A percentile compares a stretch with the other conserved stretches of the same genome.
phyloP scores from a whole-genome alignment of 2,113 vertebrate species.

The Paratilapia polleni region DNA sequence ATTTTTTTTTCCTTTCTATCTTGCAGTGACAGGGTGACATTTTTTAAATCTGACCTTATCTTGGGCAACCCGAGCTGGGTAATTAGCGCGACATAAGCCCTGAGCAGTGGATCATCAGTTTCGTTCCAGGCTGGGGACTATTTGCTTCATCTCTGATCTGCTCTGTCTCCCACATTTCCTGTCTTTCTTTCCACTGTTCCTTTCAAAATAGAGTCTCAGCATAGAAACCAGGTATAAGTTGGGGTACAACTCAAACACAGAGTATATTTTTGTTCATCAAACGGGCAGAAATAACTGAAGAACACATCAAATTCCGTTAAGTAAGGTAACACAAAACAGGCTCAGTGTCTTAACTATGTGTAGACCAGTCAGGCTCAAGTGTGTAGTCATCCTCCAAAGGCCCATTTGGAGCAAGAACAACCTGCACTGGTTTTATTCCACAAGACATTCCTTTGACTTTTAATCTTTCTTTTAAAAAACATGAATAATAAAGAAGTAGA shows the following conservation, averaged over 20 bases:
- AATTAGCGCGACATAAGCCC: too few relatives aligned
- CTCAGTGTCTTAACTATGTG: not conserved
- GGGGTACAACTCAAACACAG: too few relatives aligned
- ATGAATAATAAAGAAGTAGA: not conserved
- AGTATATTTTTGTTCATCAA: fast-evolving
- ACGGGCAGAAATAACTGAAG: not conserved
- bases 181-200: not conserved
- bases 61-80: too few relatives aligned
- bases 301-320: not conserved
- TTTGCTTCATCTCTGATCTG: too few relatives aligned
- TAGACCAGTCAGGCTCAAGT: fast-evolving
- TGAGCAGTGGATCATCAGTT: too few relatives aligned
- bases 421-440: too few relatives aligned
- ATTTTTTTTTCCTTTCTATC: too few relatives aligned
- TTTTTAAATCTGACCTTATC: too few relatives aligned
- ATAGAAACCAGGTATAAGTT: not conserved
- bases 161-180: too few relatives aligned
- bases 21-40: too few relatives aligned
- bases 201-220: not conserved
- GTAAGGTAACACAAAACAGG: not conserved
- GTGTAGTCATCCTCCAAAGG: not conserved
- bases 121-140: too few relatives aligned
- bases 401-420: too few relatives aligned
- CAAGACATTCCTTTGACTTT: not conserved
- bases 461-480: not conserved